Evolutionary conservation across 2,113 vertebrate species (phyloP).

Genomic region (Chaenocephalus aceratus): DNA sequence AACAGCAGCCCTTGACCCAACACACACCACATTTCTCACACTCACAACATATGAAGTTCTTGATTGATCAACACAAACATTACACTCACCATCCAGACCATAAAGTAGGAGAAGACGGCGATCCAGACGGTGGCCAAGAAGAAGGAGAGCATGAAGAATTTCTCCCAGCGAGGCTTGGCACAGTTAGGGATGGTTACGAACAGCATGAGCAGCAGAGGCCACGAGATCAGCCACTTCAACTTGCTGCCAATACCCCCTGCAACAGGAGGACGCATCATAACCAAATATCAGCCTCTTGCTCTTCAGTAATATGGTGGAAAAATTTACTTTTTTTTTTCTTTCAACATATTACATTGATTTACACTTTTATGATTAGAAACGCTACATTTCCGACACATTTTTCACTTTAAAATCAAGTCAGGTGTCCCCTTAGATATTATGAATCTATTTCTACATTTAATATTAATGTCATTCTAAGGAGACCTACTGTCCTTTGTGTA

Average conservation of each 20-base stretch:
- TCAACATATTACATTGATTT: no score
- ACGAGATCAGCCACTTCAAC: slow-evolving; percentile 90
- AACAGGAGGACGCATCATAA: neutral
- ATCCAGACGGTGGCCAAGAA: slow-evolving; percentile 93
- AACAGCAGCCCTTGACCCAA: no score
- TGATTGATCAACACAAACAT: slow-evolving; percentile 12
- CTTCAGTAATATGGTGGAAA: no score
- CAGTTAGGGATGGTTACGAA: slow-evolving; percentile 96
- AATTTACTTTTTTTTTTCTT: neutral
- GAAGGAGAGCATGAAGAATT: slow-evolving; percentile 96
- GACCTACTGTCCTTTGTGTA: neutral
- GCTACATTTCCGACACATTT: neutral
- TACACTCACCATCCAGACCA: slow-evolving; percentile 97
- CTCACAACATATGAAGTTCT: neutral
- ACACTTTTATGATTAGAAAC: no score
- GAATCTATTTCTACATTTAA: neutral
- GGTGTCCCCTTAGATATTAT: neutral
- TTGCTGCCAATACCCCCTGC: slow-evolving; percentile 87
- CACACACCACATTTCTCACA: no score
- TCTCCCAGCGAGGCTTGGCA: slow-evolving; percentile 90
- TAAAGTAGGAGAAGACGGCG: slow-evolving; percentile 93
- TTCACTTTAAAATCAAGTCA: neutral
- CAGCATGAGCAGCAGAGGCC: slow-evolving; percentile 91
- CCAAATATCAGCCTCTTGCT: neutral
- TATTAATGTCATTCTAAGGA: neutral